A percentile compares a stretch with the other conserved stretches of the same genome.
Conservation (phyloP, 2,113 vertebrate genomes). For the Phyllostomus hastatus region DNA sequence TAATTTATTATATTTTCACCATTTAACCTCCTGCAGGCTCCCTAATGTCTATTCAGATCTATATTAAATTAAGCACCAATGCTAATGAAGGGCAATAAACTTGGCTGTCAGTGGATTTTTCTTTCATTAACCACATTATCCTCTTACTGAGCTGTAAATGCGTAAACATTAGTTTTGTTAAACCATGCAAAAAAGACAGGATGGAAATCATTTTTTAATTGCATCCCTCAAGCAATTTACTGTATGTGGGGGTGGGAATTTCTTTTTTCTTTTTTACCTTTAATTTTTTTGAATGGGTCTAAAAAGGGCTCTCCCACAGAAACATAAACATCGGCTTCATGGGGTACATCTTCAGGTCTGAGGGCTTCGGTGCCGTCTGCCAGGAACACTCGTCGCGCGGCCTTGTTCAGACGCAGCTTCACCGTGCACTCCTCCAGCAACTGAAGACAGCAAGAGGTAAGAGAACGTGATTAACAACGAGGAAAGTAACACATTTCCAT, state of each 20-base stretch:
- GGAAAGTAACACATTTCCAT: neutral
- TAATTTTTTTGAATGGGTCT: conserved; percentile 77
- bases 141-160: conserved; percentile 89
- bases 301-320: conserved; percentile 77
- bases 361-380: conserved; percentile 77
- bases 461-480: conserved; percentile 1
- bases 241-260: neutral
- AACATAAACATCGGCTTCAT: conserved; percentile 74
- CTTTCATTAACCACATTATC: conserved; percentile 93
- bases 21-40: conserved; percentile 90
- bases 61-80: conserved; percentile 91
- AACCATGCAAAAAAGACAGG: conserved; percentile 85
- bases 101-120: conserved; percentile 90
- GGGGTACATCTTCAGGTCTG: conserved; percentile 76
- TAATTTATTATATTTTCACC: conserved; percentile 88
- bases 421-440: conserved; percentile 76
- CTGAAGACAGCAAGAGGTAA: conserved; percentile 71
- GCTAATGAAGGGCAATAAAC: conserved; percentile 92
- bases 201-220: conserved; percentile 83
- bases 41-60: conserved; percentile 91
- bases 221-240: conserved; percentile 75
- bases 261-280: conserved; percentile 77
- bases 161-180: conserved; percentile 89
- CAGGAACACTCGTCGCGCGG: conserved; percentile 78
- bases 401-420: conserved; percentile 78